These are phyloP conservation scores for Meda fulgida DNA, from an alignment of 2,797 vertebrate species.

Conservation along the genomic window DNA sequence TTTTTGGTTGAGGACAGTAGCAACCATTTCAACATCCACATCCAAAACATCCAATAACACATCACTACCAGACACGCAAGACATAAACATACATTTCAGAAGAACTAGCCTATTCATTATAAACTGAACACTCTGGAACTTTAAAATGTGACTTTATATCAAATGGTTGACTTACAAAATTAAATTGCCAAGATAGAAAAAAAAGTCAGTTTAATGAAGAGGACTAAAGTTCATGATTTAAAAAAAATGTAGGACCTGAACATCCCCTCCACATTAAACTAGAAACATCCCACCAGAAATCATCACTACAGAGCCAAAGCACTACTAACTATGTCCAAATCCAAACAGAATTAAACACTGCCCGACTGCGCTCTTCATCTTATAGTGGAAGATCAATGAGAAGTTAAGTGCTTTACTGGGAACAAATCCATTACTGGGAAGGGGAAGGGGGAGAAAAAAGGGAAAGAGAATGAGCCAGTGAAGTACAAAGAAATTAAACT, in stretches of 20 bases:
- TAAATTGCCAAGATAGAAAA: background rate
- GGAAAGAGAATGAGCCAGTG: background rate
- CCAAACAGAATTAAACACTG: slow-evolving; percentile 17
- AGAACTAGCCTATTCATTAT: background rate
- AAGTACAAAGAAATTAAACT: background rate
- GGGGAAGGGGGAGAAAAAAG: background rate
- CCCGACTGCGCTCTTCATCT: slow-evolving; percentile 13
- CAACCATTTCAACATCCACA: background rate
- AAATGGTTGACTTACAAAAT: background rate
- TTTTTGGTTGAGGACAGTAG: background rate
- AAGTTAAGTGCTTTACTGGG: slow-evolving; percentile 5
- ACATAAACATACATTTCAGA: background rate
- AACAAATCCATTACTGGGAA: background rate
- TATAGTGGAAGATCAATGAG: slow-evolving; percentile 15
- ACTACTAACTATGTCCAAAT: background rate
- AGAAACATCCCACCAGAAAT: background rate
- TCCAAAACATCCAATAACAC: background rate
- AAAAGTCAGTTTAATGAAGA: background rate
- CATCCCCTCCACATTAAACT: background rate
- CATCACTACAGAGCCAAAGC: background rate
- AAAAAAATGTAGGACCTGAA: background rate
- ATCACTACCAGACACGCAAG: background rate
- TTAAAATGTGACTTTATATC: background rate
- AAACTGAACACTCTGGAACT: background rate
- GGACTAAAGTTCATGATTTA: slow-evolving; percentile 8